phyloP scores from a whole-genome alignment of 2,888 invertebrate genomes.

The Junonia oenone region DNA sequence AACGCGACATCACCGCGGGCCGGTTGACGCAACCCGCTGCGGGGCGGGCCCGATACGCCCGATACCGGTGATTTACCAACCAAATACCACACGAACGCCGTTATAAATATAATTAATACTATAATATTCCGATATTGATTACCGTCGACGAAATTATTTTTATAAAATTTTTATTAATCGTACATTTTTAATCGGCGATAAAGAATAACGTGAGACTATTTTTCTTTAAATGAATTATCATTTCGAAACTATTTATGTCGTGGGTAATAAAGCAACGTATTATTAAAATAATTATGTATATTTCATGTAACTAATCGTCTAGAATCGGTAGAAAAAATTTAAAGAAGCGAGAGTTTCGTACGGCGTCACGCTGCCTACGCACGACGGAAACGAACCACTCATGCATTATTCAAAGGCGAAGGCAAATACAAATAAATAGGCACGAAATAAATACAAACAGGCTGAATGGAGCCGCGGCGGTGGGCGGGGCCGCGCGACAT shows the following conservation, averaged over 20 bases:
- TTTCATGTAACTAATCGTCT: neutral
- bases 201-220: neutral
- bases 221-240: neutral
- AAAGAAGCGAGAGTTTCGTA: conserved; percentile 3
- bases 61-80: conserved; percentile 68
- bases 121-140: conserved; percentile 2
- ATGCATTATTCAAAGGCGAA: conserved; percentile 76
- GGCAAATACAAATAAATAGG: conserved; percentile 79
- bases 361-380: conserved; percentile 79
- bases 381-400: conserved; percentile 75
- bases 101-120: conserved; percentile 55
- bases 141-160: neutral
- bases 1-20: conserved; percentile 48
- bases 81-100: conserved; percentile 59
- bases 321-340: conserved; percentile 2
- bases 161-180: neutral
- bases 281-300: neutral
- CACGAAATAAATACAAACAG: conserved; percentile 78
- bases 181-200: neutral
- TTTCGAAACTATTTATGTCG: neutral
- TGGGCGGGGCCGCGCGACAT: conserved; percentile 76
- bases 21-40: conserved; percentile 54
- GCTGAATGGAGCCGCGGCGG: conserved; percentile 74
- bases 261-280: neutral
- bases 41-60: conserved; percentile 30